Evolutionary conservation across 2,888 invertebrate genomes (phyloP).

Genomic region (Boloria euphrosyne): DNA sequence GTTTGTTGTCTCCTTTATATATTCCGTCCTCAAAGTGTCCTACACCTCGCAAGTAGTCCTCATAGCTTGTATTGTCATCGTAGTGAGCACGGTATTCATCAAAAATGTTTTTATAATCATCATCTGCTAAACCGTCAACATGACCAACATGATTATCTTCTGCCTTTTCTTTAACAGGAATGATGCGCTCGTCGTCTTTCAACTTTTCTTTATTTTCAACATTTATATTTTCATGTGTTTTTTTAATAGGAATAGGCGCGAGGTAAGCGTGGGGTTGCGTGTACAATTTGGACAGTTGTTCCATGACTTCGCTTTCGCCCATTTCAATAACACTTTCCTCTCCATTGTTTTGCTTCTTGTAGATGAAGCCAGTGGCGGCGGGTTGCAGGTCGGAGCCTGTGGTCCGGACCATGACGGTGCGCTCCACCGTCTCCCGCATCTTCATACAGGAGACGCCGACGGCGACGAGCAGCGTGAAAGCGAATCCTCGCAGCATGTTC

Average conservation of each 20-base stretch:
- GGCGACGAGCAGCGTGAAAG: conserved; percentile 53
- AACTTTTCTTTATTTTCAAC: conserved; percentile 61
- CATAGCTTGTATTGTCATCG: conserved; percentile 53
- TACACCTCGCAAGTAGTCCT: conserved; percentile 63
- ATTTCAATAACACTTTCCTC: conserved; percentile 74
- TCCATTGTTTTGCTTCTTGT: conserved; percentile 75
- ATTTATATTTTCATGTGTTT: conserved; percentile 57
- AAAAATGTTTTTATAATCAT: conserved; percentile 63
- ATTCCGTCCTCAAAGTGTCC: conserved; percentile 58
- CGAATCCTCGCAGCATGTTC: conserved; percentile 64
- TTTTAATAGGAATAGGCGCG: conserved; percentile 56
- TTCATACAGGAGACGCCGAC: conserved; percentile 63
- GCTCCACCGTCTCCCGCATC: conserved; percentile 75
- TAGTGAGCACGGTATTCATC: conserved; percentile 59
- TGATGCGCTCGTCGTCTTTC: conserved; percentile 55
- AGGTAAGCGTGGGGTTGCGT: conserved; percentile 62
- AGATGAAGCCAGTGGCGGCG: conserved; percentile 82
- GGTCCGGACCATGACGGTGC: conserved; percentile 81
- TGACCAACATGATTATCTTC: conserved; percentile 45
- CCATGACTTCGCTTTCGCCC: conserved; percentile 71
- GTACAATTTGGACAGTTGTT: conserved; percentile 68
- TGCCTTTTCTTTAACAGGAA: conserved; percentile 67
- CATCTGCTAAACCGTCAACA: conserved; percentile 60
- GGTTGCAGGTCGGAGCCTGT: conserved; percentile 82
- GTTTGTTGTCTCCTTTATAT: conserved; percentile 66